These are phyloP conservation scores for western clawed frog (Xenopus tropicalis) DNA, from an alignment of 2,113 vertebrate species.

Conservation along the genomic window DNA sequence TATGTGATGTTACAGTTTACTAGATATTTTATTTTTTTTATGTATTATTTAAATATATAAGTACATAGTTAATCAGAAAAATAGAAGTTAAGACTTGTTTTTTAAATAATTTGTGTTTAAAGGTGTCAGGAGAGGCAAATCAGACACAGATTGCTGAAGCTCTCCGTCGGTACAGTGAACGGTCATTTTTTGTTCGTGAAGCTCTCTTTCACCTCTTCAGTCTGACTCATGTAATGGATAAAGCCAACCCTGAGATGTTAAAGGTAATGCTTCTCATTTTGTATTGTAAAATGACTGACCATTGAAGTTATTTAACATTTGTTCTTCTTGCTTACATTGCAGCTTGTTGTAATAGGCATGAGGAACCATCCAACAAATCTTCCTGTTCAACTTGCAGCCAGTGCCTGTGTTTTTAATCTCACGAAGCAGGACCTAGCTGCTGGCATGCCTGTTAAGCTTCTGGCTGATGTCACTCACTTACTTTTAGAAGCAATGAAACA, in stretches of 20 bases:
- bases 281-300: no score
- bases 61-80: no score
- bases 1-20: no score
- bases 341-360: constrained; percentile 97
- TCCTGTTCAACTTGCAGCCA: constrained; percentile 94
- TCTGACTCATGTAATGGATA: constrained; percentile 93
- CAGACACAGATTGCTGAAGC: constrained; percentile 96
- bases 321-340: constrained; percentile 41
- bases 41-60: no score
- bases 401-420: constrained; percentile 96
- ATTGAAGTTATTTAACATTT: neutral
- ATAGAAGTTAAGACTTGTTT: no score
- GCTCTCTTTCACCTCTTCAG: constrained; percentile 97
- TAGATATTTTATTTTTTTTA: no score
- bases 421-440: constrained; percentile 95
- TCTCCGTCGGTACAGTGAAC: constrained; percentile 88
- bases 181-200: constrained; percentile 94
- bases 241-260: constrained; percentile 91
- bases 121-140: constrained; percentile 97
- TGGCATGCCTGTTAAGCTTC: constrained; percentile 88
- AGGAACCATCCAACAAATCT: constrained; percentile 91
- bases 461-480: constrained; percentile 87
- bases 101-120: constrained; percentile 4
- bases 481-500: constrained; percentile 96
- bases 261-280: constrained; percentile 70